Percentiles rank a stretch among this genome's conserved stretches.
Evolutionary conservation across 1,140 invertebrate species (phyloP).

Genomic region (Metaphire vulgaris): DNA sequence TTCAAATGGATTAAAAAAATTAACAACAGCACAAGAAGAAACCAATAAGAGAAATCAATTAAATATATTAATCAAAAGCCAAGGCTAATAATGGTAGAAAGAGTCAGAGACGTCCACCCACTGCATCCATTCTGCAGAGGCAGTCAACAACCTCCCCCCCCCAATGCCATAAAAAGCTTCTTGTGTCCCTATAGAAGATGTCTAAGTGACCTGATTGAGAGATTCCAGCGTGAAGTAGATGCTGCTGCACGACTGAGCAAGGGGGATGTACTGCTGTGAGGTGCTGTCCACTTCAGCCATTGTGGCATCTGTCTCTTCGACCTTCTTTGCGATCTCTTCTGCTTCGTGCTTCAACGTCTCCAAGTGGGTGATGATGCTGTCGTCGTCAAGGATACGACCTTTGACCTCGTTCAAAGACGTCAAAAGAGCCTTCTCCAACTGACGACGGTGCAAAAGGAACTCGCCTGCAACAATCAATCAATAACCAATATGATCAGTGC

Average conservation of each 20-base stretch:
- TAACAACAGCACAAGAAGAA: too few species aligned
- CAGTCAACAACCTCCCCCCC: too few species aligned
- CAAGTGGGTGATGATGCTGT: slow-evolving; percentile 91
- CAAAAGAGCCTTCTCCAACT: slow-evolving; percentile 92
- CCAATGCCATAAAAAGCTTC: too few species aligned
- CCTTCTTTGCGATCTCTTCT: slow-evolving; percentile 79
- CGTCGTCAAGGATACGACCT: slow-evolving; percentile 96
- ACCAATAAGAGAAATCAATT: too few species aligned
- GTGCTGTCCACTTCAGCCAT: slow-evolving; percentile 97
- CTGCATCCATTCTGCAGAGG: too few species aligned
- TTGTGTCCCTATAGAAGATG: too few species aligned
- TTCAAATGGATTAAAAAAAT: too few species aligned
- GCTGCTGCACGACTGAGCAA: slow-evolving; percentile 92
- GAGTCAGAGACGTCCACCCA: too few species aligned
- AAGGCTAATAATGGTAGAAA: too few species aligned
- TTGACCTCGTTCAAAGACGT: slow-evolving; percentile 97
- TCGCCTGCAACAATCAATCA: slow-evolving; percentile 76
- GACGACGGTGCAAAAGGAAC: slow-evolving; percentile 89
- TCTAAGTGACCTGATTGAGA: slow-evolving; percentile 74
- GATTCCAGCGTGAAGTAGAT: slow-evolving; percentile 98
- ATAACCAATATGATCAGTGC: too few species aligned
- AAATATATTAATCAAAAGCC: too few species aligned
- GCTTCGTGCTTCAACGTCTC: slow-evolving; percentile 98
- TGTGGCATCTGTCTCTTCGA: slow-evolving; percentile 92
- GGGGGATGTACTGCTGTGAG: slow-evolving; percentile 92